Evolutionary conservation across 2,888 invertebrate species (phyloP).

Genomic region (Dione juno): DNA sequence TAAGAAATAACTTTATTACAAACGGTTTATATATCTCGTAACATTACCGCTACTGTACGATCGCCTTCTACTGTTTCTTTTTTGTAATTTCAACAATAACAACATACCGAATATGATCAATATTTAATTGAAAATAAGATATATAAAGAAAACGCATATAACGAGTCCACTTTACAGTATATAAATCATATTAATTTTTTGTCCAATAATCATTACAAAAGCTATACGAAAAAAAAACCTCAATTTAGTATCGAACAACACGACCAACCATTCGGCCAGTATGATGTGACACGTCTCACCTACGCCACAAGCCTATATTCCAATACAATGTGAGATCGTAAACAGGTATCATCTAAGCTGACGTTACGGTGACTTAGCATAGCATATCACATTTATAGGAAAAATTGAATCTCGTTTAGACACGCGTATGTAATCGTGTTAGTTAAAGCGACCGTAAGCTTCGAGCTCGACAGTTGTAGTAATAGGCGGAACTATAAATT

Average conservation of each 20-base stretch:
- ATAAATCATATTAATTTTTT: neutral
- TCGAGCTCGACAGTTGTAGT: neutral
- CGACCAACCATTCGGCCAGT: too few species aligned
- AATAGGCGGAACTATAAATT: conserved; percentile 2
- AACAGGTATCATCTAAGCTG: neutral
- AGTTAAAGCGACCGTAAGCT: conserved; percentile 11
- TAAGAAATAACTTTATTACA: too few species aligned
- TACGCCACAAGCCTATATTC: too few species aligned
- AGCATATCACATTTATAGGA: conserved; percentile 8
- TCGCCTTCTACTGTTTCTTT: conserved; percentile 6
- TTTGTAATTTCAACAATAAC: neutral
- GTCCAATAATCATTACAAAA: too few species aligned
- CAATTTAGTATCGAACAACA: too few species aligned
- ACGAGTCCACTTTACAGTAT: neutral
- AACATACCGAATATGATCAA: too few species aligned
- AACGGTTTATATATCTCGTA: neutral
- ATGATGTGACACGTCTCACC: too few species aligned
- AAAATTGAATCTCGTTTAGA: conserved; percentile 16
- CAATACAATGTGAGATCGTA: neutral
- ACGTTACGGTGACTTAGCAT: neutral
- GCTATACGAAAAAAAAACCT: too few species aligned
- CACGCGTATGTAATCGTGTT: conserved; percentile 7
- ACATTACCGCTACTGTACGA: neutral
- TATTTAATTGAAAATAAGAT: neutral
- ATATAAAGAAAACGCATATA: neutral